A percentile compares a stretch with the other conserved stretches of the same genome.
phyloP scores from a whole-genome alignment of 2,888 invertebrate species.

The Platycheirus albimanus region DNA sequence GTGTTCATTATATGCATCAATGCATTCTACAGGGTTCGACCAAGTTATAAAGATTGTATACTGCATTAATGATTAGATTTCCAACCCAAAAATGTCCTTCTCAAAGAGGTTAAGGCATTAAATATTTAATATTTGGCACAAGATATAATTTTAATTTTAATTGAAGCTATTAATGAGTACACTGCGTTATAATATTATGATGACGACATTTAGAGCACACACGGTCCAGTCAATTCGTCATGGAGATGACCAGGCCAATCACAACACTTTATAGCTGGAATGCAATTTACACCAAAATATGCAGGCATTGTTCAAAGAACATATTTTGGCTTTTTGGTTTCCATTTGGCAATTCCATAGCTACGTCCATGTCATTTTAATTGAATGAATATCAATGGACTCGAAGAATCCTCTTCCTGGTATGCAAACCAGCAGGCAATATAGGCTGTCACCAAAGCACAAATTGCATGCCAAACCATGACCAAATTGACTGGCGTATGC shows the following conservation, averaged over 20 bases:
- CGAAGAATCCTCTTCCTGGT: neutral
- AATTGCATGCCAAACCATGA: conserved; percentile 21
- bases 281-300: no score
- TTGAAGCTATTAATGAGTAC: conserved; percentile 56
- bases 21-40: conserved; percentile 7
- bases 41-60: neutral
- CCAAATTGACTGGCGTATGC: conserved; percentile 32
- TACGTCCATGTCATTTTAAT: conserved; percentile 29
- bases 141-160: no score
- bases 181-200: conserved; percentile 6
- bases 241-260: no score
- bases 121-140: no score
- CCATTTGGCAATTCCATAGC: neutral
- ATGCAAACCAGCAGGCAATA: no score
- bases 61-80: conserved; percentile 51
- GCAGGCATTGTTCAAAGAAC: no score
- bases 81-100: neutral
- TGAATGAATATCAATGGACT: conserved; percentile 25
- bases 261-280: no score
- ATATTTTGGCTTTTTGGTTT: neutral
- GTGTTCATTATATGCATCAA: conserved; percentile 53
- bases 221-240: no score
- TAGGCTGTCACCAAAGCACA: no score
- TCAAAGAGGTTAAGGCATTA: no score
- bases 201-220: no score